Evolutionary conservation across 2,113 vertebrate species (phyloP).

Genomic region (Phylloscopus whistleri): DNA sequence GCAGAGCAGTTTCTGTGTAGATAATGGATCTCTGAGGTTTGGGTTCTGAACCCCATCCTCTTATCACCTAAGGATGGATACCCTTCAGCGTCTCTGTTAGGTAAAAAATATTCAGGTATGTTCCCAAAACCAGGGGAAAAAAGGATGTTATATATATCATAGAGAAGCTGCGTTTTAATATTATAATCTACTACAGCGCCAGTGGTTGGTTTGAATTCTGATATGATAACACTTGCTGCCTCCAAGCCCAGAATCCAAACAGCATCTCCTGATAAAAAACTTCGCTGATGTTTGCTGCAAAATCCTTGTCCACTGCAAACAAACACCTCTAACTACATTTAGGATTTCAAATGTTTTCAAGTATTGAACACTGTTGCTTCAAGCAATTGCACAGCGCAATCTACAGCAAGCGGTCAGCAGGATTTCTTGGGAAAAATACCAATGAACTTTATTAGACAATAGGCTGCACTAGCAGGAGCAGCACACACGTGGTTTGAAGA

Average conservation of each 20-base stretch:
- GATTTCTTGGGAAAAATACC: neutral
- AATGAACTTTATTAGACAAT: neutral
- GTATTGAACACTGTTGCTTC: neutral
- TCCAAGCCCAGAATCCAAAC: neutral
- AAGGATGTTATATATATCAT: fast-evolving
- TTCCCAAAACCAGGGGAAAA: neutral
- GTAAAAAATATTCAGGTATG: neutral
- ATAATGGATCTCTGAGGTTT: neutral
- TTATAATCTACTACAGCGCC: neutral
- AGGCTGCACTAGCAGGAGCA: neutral
- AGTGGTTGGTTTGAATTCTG: neutral
- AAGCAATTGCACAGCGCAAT: neutral
- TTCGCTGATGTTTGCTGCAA: neutral
- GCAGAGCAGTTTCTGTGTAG: neutral
- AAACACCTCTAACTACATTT: neutral
- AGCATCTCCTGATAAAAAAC: neutral
- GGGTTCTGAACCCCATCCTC: neutral
- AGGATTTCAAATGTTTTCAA: neutral
- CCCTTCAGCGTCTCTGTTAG: neutral
- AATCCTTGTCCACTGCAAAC: neutral
- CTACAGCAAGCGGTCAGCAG: neutral
- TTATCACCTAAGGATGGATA: neutral
- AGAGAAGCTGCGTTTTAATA: neutral
- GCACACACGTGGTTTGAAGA: neutral
- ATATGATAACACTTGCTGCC: neutral